A percentile compares a stretch with the other conserved stretches of the same genome.
Evolutionary conservation across 2,888 invertebrate species (phyloP).

Genomic region (Choristoneura rosaceana): DNA sequence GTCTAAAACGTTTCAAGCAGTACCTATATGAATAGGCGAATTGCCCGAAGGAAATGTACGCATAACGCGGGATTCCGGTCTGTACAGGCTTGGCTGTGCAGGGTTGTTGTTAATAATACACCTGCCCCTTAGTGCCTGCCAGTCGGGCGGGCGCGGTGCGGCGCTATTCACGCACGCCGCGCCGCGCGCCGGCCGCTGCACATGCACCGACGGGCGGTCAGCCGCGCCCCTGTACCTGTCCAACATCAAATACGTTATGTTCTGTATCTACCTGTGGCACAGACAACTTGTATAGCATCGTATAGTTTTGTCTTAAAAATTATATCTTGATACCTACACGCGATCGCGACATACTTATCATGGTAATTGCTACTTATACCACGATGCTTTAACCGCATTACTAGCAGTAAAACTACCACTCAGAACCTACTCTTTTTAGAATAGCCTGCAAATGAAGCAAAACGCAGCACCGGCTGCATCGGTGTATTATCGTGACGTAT

Average conservation of each 20-base stretch:
- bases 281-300: background rate
- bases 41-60: constrained; percentile 32
- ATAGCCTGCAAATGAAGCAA: constrained; percentile 18
- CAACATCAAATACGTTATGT: constrained; percentile 9
- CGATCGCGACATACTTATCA: background rate
- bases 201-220: constrained; percentile 28
- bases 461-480: constrained; percentile 48
- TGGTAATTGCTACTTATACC: background rate
- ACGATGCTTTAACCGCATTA: background rate
- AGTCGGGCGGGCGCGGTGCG: constrained; percentile 20
- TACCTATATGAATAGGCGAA: background rate
- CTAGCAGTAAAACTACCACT: background rate
- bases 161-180: constrained; percentile 30
- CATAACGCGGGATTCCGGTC: constrained; percentile 29
- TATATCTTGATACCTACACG: background rate
- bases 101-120: constrained; percentile 36
- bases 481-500: constrained; percentile 48
- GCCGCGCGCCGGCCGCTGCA: constrained; percentile 16
- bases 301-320: background rate
- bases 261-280: background rate
- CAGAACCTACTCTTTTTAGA: background rate
- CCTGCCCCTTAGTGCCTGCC: constrained; percentile 26
- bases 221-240: constrained; percentile 32
- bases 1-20: background rate
- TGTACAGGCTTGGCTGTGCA: constrained; percentile 22